Evolutionary conservation across 2,888 invertebrate species (phyloP), one percentile per base, ranked within the genome.

Genomic region (Thereva nobilitata): DNA sequence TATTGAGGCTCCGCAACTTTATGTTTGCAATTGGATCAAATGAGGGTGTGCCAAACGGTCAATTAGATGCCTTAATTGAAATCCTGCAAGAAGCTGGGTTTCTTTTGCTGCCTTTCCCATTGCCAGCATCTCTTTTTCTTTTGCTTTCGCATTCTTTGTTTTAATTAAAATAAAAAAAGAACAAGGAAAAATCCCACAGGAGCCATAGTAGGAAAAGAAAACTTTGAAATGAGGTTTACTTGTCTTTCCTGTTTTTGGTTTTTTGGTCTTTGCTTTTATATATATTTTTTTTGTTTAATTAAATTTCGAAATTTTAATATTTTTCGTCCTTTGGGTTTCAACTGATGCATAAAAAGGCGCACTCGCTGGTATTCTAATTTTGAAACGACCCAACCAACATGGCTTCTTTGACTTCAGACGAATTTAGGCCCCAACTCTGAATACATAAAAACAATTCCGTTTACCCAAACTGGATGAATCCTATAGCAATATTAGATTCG

Each of bases 41-140:
- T 61, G 61, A 61, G 61, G 61, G 61, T 23, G 50, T 61, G 61
- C 61, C 61, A 50, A 61, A 61, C 50, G 61, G 61, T 61, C 61
- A 61, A 61, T 61, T 61, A 61, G 61, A 61, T 61, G 61, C 61
- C 61, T 61, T 61, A 61, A 61, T 61, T 61, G 61, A 61, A 61
- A 61, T 61, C 61, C 50, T 61, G 61, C 61, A 49, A 50, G 61
- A 12, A 61, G 38, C 23, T 23, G 23, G 23, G 35, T 49, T 23
- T 50, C 40, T 41, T 40, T 8, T 35, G 49, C 61, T 50, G 41
- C 49, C 61, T 61, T 61, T 50, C 41, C 9, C 40, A 23, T 23
- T 23, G 23, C 23, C 23, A 23, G 23, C 23, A 23, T 23, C 23
- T 23, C 23, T 23, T 23, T 23, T 23, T 23, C 23, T 23, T 23